Evolutionary conservation across 2,888 invertebrate species (phyloP).

Genomic region (Trypoxylon attenuatum): DNA sequence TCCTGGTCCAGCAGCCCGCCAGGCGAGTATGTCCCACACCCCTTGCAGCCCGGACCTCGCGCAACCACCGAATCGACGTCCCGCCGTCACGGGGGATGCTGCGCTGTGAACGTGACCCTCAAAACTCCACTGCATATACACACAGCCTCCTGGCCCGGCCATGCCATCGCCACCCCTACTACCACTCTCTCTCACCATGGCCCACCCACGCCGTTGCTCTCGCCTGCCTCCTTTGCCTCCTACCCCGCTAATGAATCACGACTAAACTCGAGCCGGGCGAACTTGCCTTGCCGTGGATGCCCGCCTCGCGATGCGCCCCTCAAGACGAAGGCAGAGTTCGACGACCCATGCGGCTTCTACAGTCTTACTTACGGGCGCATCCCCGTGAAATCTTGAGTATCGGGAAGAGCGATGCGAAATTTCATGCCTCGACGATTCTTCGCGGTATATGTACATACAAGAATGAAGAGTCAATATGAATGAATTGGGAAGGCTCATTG

Average conservation of each 20-base stretch:
- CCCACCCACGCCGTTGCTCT: not conserved
- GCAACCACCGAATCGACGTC: constrained; percentile 69
- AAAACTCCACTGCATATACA: constrained; percentile 65
- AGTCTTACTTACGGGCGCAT: not conserved
- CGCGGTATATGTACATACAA: not conserved
- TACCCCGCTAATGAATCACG: constrained; percentile 41
- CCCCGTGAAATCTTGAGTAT: not conserved
- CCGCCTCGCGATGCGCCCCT: constrained; percentile 37
- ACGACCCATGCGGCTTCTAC: constrained; percentile 19
- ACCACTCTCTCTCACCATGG: constrained; percentile 1
- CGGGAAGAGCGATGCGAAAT: not conserved
- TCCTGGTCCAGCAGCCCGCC: constrained; percentile 30
- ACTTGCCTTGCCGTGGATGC: too few species aligned
- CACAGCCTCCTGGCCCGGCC: constrained; percentile 42
- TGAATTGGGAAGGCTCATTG: not conserved
- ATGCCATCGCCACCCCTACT: not conserved
- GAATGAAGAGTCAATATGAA: not conserved
- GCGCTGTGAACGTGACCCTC: constrained; percentile 74
- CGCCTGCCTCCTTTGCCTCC: not conserved
- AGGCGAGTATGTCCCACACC: constrained; percentile 35
- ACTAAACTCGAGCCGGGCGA: constrained; percentile 32
- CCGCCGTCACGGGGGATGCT: constrained; percentile 64
- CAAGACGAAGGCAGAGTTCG: constrained; percentile 25
- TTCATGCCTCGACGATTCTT: too few species aligned
- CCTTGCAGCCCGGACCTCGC: constrained; percentile 71